phyloP scores from a whole-genome alignment of 37 sponge, comb jelly and placozoan species.

The Geodia barretti region DNA sequence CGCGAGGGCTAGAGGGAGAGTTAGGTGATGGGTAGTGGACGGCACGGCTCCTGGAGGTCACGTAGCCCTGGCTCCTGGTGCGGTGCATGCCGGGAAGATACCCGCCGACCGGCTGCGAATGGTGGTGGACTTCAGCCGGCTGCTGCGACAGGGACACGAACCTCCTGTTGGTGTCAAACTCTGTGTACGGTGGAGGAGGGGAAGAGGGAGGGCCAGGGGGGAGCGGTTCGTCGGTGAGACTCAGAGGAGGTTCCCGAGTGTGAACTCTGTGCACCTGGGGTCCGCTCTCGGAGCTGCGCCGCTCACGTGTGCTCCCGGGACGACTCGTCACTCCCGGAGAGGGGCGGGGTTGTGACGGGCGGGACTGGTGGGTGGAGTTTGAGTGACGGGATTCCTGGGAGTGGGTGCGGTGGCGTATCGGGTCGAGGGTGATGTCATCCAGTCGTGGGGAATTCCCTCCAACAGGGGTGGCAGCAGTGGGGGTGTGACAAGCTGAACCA shows the following conservation, averaged over 20 bases:
- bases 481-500: neutral
- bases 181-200: conserved; percentile 42
- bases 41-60: neutral
- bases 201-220: conserved; percentile 6
- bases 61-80: conserved; percentile 36
- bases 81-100: neutral
- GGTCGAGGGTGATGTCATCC: conserved; percentile 3
- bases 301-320: neutral
- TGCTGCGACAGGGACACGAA: conserved; percentile 25
- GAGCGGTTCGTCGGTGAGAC: neutral
- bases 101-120: neutral
- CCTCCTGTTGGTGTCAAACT: conserved; percentile 1
- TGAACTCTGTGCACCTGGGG: neutral
- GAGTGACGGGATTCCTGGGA: neutral
- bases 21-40: neutral
- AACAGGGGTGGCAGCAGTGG: neutral
- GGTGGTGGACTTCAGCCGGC: neutral
- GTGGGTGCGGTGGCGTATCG: neutral
- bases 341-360: neutral
- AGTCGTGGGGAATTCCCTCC: neutral
- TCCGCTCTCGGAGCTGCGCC: conserved; percentile 14
- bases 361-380: neutral
- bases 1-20: neutral
- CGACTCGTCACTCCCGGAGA: neutral
- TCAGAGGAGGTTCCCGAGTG: neutral